Base-by-base conservation (phyloP, 2,888 invertebrate species). In the Lissocephala sabroskyi region DNA sequence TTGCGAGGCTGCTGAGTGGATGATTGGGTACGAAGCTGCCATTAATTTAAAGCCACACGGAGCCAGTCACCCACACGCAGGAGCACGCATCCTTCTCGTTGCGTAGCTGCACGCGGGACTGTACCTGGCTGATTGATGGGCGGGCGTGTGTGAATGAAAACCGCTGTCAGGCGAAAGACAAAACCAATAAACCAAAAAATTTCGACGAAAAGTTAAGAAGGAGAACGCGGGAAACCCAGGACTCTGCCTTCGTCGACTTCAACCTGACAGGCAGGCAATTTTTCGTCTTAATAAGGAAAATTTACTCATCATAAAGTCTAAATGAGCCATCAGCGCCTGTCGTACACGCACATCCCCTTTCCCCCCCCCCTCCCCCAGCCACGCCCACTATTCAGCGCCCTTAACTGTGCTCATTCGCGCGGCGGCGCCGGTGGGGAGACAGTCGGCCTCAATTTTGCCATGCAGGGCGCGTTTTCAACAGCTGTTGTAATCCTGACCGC, bases 251-350 rank as follows among this genome's bases (percentile, higher is more conserved):
- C n/a, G n/a, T n/a, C n/a, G n/a, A n/a, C n/a, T n/a, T n/a, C n/a
- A 23, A 23, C 7, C 3, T 5, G 23, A 23, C 23, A 42, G 41
- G 47, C 39, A 51, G 45, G 49, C 49, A 59, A 60, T 61, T 60
- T 60, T 60, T 61, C 55, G 54, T 60, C 58, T 62, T 62, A 61
- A 62, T 62, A 62, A 62, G 48, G 52, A 62, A n/a, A 62, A 62
- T 62, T 62, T 62, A 56, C 62, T 62, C 62, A 62, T 56, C 62
- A 62, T 62, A 62, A 62, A 57, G 56, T 49, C 58, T 56, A 62
- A 62, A 62, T 62, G 62, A 62, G 59, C 62, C 62, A 62, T 62
- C 56, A 62, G 62, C 52, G 58, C 55, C 52, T 59, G 59, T 55
- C 58, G 56, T 45, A 42, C 42, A 30, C 7, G 18, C 13, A 16